Conservation (phyloP, 2,113 vertebrate genomes). For the Panthera leo region DNA sequence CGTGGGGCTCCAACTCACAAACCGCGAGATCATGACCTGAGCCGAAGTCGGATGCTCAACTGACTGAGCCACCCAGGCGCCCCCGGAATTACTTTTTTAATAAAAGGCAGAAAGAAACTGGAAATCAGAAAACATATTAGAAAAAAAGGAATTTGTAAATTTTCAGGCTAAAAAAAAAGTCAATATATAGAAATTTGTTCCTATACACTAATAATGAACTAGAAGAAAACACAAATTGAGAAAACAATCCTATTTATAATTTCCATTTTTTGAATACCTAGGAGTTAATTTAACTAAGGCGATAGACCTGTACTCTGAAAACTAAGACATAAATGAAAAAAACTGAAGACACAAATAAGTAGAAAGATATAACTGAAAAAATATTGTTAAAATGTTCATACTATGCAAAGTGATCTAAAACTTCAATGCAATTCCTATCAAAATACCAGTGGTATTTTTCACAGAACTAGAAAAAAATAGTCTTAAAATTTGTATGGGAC, state of each 20-base stretch:
- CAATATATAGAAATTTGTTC: background rate
- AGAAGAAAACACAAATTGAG: background rate
- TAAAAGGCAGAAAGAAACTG: background rate
- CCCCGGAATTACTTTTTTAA: too few species aligned
- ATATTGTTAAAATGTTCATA: background rate
- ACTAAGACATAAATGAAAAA: background rate
- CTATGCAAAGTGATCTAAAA: background rate
- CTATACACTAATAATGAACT: background rate
- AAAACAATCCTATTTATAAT: background rate
- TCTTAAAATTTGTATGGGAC: background rate
- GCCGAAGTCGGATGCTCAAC: too few species aligned
- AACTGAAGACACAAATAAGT: background rate
- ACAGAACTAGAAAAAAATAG: background rate
- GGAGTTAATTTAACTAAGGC: background rate
- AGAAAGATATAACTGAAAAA: background rate
- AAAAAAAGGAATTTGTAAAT: background rate
- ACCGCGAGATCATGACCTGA: too few species aligned
- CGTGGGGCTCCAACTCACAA: too few species aligned
- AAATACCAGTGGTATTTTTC: background rate
- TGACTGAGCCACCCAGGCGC: too few species aligned
- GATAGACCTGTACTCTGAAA: background rate
- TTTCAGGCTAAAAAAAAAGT: background rate
- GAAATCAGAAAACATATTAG: background rate
- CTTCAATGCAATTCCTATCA: background rate
- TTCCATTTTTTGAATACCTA: background rate